These are phyloP conservation scores for Melipona bicolor DNA, from an alignment of 2,888 invertebrate species.

Conservation along the genomic window DNA sequence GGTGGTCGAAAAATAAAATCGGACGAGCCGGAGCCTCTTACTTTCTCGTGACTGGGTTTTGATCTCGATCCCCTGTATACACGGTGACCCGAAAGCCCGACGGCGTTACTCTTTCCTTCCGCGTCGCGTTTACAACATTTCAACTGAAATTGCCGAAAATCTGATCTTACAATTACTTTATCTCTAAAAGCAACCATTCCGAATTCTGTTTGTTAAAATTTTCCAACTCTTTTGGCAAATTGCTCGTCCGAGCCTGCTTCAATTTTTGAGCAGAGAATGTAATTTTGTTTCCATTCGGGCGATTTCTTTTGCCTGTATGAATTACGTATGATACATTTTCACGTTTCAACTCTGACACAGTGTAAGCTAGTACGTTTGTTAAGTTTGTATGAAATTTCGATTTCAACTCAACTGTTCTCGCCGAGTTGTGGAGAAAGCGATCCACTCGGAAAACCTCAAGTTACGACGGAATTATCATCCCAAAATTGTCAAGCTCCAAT, in stretches of 20 bases:
- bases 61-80: conserved; percentile 51
- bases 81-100: conserved; percentile 54
- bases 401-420: background rate
- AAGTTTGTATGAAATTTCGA: background rate
- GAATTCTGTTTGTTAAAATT: conserved; percentile 5
- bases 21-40: conserved; percentile 69
- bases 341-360: too few relatives aligned
- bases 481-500: background rate
- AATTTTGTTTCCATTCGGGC: background rate
- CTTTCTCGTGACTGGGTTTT: conserved; percentile 70
- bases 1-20: conserved; percentile 70
- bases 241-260: too few relatives aligned
- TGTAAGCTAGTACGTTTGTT: background rate
- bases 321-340: background rate
- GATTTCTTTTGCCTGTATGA: background rate
- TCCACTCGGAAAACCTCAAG: background rate
- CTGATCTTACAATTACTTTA: background rate
- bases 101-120: background rate
- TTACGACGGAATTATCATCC: conserved; percentile 11
- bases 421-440: conserved; percentile 9
- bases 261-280: background rate
- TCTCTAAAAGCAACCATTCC: background rate
- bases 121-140: background rate
- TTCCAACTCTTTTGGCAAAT: background rate
- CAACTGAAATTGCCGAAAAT: background rate